phyloP scores from a whole-genome alignment of 2,797 vertebrate genomes.

The Leptatherina wallacei region DNA sequence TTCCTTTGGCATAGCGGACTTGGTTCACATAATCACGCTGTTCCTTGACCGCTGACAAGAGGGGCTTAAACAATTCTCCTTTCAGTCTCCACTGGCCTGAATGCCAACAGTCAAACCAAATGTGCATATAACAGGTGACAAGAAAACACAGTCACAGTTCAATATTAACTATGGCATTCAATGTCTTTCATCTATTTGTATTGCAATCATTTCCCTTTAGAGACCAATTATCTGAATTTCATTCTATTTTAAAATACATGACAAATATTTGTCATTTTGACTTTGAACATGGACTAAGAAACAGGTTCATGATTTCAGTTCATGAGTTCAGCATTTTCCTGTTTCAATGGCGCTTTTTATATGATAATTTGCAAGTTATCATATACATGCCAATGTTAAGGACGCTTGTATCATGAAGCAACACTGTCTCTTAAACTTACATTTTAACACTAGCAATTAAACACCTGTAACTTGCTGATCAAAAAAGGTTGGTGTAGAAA shows the following conservation, averaged over 20 bases:
- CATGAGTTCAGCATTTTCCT: background rate
- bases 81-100: conserved; percentile 50
- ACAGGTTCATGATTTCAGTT: background rate
- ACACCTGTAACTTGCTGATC: conserved; percentile 22
- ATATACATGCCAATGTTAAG: background rate
- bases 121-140: conserved; percentile 13
- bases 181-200: no score
- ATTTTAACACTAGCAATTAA: background rate
- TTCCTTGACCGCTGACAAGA: conserved; percentile 67
- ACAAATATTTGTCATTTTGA: background rate
- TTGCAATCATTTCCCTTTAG: no score
- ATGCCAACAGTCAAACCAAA: conserved; percentile 28
- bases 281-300: background rate
- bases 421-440: background rate
- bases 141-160: conserved; percentile 4
- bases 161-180: background rate
- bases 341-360: background rate
- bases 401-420: background rate
- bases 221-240: no score
- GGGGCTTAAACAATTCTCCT: conserved; percentile 69
- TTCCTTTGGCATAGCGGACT: conserved; percentile 80
- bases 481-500: conserved; percentile 31
- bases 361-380: background rate
- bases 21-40: conserved; percentile 79
- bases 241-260: background rate